Evolutionary conservation across 2,797 vertebrate genomes (phyloP).

Genomic region (Muscicapa striata): DNA sequence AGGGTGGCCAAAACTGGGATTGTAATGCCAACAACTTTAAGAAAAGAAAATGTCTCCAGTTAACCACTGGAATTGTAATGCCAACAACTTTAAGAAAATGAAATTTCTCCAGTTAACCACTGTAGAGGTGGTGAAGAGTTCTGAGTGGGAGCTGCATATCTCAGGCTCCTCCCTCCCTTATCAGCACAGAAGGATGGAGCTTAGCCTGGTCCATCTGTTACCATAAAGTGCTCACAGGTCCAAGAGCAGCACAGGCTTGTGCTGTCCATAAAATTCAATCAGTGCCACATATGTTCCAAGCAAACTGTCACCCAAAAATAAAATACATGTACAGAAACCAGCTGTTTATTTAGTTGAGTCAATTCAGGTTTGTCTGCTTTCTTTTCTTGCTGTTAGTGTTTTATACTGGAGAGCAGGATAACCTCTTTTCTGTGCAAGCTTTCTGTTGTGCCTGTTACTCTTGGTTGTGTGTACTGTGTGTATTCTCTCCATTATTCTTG

Average conservation of each 20-base stretch:
- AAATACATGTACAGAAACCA: background rate
- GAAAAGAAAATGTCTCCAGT: background rate
- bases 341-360: background rate
- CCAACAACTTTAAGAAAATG: background rate
- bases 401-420: background rate
- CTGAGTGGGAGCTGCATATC: background rate
- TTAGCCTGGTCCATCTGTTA: background rate
- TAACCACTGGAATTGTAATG: background rate
- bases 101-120: background rate
- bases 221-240: background rate
- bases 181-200: background rate
- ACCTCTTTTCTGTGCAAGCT: background rate
- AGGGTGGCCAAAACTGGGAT: background rate
- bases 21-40: background rate
- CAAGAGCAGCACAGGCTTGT: background rate
- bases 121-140: background rate
- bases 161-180: background rate
- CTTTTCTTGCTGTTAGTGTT: background rate
- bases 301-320: background rate
- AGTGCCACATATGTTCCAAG: background rate
- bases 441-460: background rate
- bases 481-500: background rate
- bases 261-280: background rate
- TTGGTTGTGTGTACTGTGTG: background rate
- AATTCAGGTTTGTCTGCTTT: background rate